Percentiles rank a stretch among this genome's conserved stretches.
phyloP scores from a whole-genome alignment of 2,888 invertebrate species.

The Diploptera punctata region DNA sequence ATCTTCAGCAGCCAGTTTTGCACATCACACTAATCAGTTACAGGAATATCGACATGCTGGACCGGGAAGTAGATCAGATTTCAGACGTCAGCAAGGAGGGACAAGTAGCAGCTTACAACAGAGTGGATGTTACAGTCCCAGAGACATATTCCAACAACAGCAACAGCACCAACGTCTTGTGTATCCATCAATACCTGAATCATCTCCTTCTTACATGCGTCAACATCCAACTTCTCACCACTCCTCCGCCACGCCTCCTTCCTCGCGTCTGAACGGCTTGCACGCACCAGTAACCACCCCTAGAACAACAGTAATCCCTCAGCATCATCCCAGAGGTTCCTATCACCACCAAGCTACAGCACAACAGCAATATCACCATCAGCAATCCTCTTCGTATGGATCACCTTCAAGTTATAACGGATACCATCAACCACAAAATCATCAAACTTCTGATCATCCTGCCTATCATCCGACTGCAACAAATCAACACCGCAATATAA shows the following conservation, averaged over 20 bases:
- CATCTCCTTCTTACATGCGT: slow-evolving; percentile 20
- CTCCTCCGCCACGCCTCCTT: slow-evolving; percentile 1
- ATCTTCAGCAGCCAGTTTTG: slow-evolving; percentile 16
- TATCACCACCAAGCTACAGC: slow-evolving; percentile 20
- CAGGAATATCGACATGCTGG: slow-evolving; percentile 31
- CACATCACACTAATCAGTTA: background rate
- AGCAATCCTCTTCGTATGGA: slow-evolving; percentile 56
- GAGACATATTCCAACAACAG: slow-evolving; percentile 23
- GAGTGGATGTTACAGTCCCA: slow-evolving; percentile 22
- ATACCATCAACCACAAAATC: slow-evolving; percentile 60
- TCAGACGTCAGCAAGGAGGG: slow-evolving; percentile 23
- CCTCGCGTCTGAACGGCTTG: slow-evolving; percentile 40
- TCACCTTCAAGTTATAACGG: slow-evolving; percentile 57
- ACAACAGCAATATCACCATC: slow-evolving; percentile 54
- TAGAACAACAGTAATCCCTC: slow-evolving; percentile 31
- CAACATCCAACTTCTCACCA: slow-evolving; percentile 23
- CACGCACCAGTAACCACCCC: slow-evolving; percentile 39
- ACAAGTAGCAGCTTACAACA: background rate
- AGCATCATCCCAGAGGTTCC: slow-evolving; percentile 24
- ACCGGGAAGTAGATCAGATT: slow-evolving; percentile 30
- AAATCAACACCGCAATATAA: slow-evolving; percentile 48
- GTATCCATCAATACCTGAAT: background rate
- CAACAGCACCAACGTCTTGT: slow-evolving; percentile 9
- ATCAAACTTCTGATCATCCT: slow-evolving; percentile 55
- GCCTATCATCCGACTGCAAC: slow-evolving; percentile 47